Evolutionary conservation across 1,140 invertebrate genomes (phyloP).

Genomic region (roundworm (Caenorhabditis elegans)): DNA sequence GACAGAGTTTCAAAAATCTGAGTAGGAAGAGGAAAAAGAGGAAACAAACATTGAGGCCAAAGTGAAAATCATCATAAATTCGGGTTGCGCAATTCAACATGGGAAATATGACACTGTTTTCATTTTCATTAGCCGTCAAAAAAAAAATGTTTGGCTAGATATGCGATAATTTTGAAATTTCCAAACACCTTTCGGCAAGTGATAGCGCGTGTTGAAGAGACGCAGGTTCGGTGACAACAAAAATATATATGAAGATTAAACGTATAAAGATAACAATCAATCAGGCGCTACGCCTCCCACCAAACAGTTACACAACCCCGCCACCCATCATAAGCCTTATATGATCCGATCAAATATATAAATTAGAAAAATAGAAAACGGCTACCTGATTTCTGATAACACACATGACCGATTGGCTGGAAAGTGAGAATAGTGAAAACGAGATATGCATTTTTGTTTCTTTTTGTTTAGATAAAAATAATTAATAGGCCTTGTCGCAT

Average conservation of each 20-base stretch:
- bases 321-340: not conserved
- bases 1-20: conserved; percentile 12
- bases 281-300: conserved; percentile 24
- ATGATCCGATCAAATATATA: conserved; percentile 27
- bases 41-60: not conserved
- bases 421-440: conserved; percentile 31
- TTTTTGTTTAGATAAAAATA: not conserved
- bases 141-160: not conserved
- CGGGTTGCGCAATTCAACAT: not conserved
- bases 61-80: not conserved
- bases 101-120: not conserved
- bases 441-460: no score
- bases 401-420: not conserved
- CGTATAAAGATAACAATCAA: conserved; percentile 32
- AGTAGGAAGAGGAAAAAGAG: not conserved
- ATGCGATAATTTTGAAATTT: conserved; percentile 19
- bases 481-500: not conserved
- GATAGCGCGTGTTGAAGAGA: not conserved
- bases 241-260: conserved; percentile 31
- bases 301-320: conserved; percentile 8
- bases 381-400: conserved; percentile 21
- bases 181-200: not conserved
- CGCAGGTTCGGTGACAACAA: conserved; percentile 5
- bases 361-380: conserved; percentile 19
- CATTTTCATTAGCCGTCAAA: not conserved